Base-by-base conservation (phyloP, 2,113 vertebrate genomes). In the Albula goreensis region DNA sequence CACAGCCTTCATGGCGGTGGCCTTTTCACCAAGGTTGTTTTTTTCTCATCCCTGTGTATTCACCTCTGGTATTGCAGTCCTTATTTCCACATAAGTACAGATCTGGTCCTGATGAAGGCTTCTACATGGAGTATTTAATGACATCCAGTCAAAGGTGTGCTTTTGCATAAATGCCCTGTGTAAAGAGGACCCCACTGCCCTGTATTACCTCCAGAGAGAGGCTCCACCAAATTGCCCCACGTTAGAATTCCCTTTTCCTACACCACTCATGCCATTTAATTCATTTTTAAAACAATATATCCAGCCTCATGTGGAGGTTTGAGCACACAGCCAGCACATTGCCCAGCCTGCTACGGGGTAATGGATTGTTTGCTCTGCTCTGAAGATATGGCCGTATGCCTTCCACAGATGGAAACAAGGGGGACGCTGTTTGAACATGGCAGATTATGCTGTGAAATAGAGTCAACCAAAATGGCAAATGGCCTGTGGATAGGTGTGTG, bases 341-440 rank as follows among this genome's bases (percentile, higher is more conserved):
- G 60, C 13, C 66, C 60, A 49, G 57, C 57, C 50, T 50, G 0
- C 83, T 7, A 13, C 25, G n/a, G 48, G 50, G 83, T 51, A 77
- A 84, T 77, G 83, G 83, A 74, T 70, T 84, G 63, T 84, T 84
- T 84, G 60, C 63, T 84, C 83, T n/a, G 63, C 60, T 1, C 60
- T 84, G 63, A 74, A 74, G 83, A 84, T 63, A 70, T 22, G 83
- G 57, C 52, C 41, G 83, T 70, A 60, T 84, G 10, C 51, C 66
- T 51, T 31, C 8, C 19, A 4, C 17, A 13, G 83, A 74, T 25
- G 50, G 83, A 74, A 70, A 84, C 22, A 41, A 84, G 63, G 63
- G 63, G 48, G 63, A 51, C 60, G 25, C 41, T 84, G 83, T 84
- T 84, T 84, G 83, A 84, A 84, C 56, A 77, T 51, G 70, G 41